These are phyloP conservation scores for Syngnathoides biaculeatus DNA, from an alignment of 2,113 vertebrate species.

Conservation along the genomic window DNA sequence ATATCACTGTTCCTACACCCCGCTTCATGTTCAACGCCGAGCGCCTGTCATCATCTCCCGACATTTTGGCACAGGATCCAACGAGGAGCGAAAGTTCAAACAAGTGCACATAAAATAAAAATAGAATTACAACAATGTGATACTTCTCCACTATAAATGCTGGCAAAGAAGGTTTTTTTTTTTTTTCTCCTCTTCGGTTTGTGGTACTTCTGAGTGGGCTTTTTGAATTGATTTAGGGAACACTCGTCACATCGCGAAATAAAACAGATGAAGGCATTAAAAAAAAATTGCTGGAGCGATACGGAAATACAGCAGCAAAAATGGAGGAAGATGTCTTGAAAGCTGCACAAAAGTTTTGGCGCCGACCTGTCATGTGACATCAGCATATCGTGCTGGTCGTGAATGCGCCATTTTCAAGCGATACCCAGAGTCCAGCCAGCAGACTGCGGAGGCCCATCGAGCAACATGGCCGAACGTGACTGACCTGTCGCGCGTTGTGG, in stretches of 20 bases:
- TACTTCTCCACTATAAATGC: constrained; percentile 38
- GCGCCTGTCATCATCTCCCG: constrained; percentile 43
- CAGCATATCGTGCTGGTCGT: too few species aligned
- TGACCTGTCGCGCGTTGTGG: too few species aligned
- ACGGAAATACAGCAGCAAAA: too few species aligned
- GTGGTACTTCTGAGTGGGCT: background rate
- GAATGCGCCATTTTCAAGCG: too few species aligned
- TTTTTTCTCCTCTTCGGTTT: background rate
- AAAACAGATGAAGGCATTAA: constrained; percentile 12
- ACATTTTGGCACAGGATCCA: constrained; percentile 26
- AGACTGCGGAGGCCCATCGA: too few species aligned
- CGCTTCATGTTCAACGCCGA: constrained; percentile 33
- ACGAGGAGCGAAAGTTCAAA: constrained; percentile 48
- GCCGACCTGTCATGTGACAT: background rate
- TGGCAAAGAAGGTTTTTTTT: constrained; percentile 20
- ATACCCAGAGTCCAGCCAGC: too few species aligned
- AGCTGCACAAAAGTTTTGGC: background rate
- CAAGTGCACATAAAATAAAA: constrained; percentile 49
- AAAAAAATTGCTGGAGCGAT: background rate
- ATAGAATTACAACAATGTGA: constrained; percentile 55
- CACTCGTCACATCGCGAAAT: background rate
- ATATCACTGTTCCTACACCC: constrained; percentile 38
- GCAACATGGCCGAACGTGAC: too few species aligned
- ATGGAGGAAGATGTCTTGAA: too few species aligned
- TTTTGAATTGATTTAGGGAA: background rate